phyloP scores from a whole-genome alignment of 2,113 vertebrate species.

The Leucopsar rothschildi region DNA sequence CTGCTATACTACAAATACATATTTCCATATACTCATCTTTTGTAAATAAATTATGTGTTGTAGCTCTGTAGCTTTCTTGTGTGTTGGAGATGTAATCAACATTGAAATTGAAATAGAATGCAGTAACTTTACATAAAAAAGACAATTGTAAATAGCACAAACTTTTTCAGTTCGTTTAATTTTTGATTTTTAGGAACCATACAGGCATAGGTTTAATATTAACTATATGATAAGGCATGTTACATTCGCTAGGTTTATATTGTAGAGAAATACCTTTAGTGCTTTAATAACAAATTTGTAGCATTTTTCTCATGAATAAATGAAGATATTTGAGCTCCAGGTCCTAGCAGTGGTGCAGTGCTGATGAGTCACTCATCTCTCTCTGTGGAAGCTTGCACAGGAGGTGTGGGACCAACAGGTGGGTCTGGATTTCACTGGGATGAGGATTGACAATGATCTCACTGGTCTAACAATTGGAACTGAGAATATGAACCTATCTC shows the following conservation, averaged over 20 bases:
- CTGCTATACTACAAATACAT: not conserved
- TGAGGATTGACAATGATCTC: not conserved
- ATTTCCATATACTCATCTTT: not conserved
- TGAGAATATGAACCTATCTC: not conserved
- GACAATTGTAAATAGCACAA: accelerated
- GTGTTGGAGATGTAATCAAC: not conserved
- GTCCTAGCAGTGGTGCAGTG: not conserved
- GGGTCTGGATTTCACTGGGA: not conserved
- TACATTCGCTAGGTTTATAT: not conserved
- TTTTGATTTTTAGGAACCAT: not conserved
- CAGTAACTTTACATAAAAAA: not conserved
- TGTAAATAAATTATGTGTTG: not conserved
- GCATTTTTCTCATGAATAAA: not conserved
- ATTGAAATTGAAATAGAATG: not conserved
- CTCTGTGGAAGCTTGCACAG: not conserved
- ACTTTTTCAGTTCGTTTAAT: not conserved
- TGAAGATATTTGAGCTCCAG: not conserved
- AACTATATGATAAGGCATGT: not conserved
- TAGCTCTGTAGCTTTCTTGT: not conserved
- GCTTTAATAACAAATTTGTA: not conserved
- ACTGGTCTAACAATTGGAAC: not conserved
- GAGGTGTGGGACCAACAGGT: not conserved
- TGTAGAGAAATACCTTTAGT: not conserved
- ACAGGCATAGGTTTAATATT: not conserved
- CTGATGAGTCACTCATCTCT: not conserved